Evolutionary conservation across 2,113 vertebrate species (phyloP).

Genomic region (Callopanchax toddi): DNA sequence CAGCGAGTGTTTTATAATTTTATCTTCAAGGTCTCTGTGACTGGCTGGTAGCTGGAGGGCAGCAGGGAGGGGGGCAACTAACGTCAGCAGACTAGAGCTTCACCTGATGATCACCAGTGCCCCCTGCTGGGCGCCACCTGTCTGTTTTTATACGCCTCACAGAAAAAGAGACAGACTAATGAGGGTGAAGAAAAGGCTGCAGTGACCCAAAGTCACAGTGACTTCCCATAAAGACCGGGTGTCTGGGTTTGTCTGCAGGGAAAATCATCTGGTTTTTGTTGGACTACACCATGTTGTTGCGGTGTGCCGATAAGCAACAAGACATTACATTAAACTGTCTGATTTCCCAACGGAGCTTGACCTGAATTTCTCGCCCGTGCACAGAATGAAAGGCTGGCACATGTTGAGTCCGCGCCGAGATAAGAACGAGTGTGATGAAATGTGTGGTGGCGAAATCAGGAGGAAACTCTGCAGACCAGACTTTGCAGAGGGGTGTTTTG

Average conservation of each 20-base stretch:
- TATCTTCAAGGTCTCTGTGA: conserved; percentile 26
- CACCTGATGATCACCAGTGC: conserved; percentile 73
- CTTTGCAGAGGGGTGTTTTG: not conserved
- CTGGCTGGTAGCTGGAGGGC: conserved; percentile 4
- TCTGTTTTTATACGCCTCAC: not conserved
- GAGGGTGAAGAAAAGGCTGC: conserved; percentile 18
- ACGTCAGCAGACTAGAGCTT: conserved; percentile 1
- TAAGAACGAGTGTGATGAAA: conserved; percentile 49
- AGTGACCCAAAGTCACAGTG: conserved; percentile 12
- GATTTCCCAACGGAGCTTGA: conserved; percentile 47
- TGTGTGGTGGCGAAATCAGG: conserved; percentile 13
- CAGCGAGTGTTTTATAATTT: conserved; percentile 13
- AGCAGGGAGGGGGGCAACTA: conserved; percentile 1
- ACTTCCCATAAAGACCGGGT: conserved; percentile 10
- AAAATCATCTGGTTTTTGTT: conserved; percentile 5
- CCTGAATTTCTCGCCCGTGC: conserved; percentile 13
- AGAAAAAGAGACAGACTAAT: conserved; percentile 26
- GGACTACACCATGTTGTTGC: not conserved
- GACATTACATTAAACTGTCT: conserved; percentile 21
- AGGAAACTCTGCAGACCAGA: conserved; percentile 20
- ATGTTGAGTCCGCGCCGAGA: conserved; percentile 15
- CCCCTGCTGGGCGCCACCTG: conserved; percentile 69
- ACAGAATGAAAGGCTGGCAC: conserved; percentile 21
- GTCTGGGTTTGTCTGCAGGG: not conserved
- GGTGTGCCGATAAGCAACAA: conserved; percentile 17